A percentile compares a stretch with the other conserved stretches of the same genome.
phyloP scores from a whole-genome alignment of 2,113 vertebrate genomes.

The Sapajus apella region DNA sequence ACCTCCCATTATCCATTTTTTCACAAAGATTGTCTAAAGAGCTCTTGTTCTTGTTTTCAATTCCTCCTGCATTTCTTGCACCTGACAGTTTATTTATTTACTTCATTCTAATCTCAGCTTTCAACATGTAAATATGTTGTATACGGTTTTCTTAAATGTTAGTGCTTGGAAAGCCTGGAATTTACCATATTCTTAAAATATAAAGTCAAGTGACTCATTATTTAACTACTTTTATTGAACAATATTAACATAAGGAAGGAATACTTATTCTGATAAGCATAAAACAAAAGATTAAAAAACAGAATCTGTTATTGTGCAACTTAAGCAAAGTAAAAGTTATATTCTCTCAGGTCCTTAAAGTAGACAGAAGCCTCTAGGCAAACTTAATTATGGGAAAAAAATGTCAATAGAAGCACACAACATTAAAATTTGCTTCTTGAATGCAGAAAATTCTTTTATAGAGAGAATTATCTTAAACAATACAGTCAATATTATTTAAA shows the following conservation, averaged over 20 bases:
- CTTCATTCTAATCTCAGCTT: neutral
- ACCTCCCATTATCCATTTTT: neutral
- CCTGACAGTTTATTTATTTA: neutral
- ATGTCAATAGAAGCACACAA: neutral
- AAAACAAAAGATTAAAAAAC: neutral
- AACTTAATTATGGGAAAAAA: neutral
- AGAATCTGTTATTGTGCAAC: neutral
- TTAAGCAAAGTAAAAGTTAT: neutral
- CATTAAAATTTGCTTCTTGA: neutral
- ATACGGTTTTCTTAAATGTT: neutral
- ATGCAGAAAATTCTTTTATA: neutral
- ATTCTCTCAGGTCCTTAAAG: neutral
- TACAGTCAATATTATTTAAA: neutral
- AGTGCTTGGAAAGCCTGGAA: neutral
- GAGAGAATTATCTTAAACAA: neutral
- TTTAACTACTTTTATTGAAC: neutral
- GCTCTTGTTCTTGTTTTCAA: neutral
- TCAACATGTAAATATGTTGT: neutral
- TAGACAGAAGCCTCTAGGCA: neutral
- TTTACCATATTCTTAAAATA: neutral
- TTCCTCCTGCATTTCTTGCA: neutral
- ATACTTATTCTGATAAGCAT: neutral
- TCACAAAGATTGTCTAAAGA: neutral
- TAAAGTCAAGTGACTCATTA: neutral
- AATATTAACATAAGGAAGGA: neutral